Evolutionary conservation across 30 jellyfish, hydroid and myxozoan genomes (phyloP), one percentile per base, ranked within the genome.

Genomic region (Pelagia noctiluca): DNA sequence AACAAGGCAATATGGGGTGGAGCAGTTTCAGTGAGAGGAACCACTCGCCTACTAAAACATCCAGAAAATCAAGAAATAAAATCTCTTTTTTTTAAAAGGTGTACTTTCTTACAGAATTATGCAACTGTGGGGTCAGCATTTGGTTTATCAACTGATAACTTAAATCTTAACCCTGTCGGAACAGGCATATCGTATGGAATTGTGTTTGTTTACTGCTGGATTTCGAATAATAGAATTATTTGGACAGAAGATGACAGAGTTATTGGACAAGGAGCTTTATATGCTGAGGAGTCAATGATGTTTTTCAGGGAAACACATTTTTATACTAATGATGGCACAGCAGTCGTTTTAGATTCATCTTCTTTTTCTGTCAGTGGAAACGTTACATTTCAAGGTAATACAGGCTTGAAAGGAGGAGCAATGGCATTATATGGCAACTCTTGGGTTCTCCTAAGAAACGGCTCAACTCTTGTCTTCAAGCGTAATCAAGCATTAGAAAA

Each of bases 101-200:
- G 88, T 30, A 49, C 24, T 24, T 90, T 90, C 31, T 72, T 2
- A 1, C 25, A 25, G 25, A 90, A 90, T 67, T 21, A 12, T 0
- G 97, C 95, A 5, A 90, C 97, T 28, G 93, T 90, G 28, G 97
- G 97, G 2, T 75, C 90, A 37, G 97, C 97, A 0, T 11, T 90
- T 26, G 97, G 90, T 18, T 35, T 78, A 22, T 72, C 96, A 0
- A 82, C 97, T 35, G 60, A 84, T 18, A 85, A 80, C 50, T 26
- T 83, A 57, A 79, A 83, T 53, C 16, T 8, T n/a, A 52, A 49
- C 33, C 75, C 87, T 1, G 47, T 90, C 30, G 95, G 95, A 24
- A 75, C 92, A 35, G 97, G 96, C 0, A 66, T 78, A 24, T 46
- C 96, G 3, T 77, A 72, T 46, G 71, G 65, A 24, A 61, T 90